Base-by-base conservation (phyloP, 1,140 invertebrate species). In the Dolichoris vasculosae region DNA sequence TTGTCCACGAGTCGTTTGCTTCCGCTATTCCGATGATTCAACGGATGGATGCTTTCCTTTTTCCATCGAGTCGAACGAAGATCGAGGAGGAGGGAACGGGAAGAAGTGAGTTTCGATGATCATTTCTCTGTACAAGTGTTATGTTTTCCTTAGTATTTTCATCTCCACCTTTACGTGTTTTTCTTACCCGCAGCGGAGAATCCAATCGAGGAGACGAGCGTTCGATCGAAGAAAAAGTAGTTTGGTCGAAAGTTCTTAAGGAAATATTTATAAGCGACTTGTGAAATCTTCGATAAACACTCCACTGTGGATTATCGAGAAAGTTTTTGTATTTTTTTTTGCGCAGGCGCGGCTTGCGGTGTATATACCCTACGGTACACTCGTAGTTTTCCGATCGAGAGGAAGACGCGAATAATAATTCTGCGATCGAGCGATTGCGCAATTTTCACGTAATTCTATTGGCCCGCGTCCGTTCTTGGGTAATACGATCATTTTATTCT, bases 251-350 rank as follows among this genome's bases (percentile, higher is more conserved):
- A 84, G 75, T 78, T 67, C 75, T 67, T n/a, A 51, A 38, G 59
- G 75, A 77, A 78, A 77, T 78, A 84, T 84, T 84, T 84, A 63
- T 84, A 67, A 77, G 77, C 69, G 82, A 84, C 75, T 84, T 84
- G 76, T 84, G 63, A 79, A 84, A 79, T 79, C 76, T 79, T 79
- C 76, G 46, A 43, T 55, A 71, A 71, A 84, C 59, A 77, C 30
- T 67, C 73, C 73, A 30, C n/a, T 32, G n/a, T 15, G 59, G 71
- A 59, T 82, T 76, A 67, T 64, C 23, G 82, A 78, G 82, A 84
- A 84, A 84, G 82, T 69, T 76, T 63, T 46, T 43, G 38, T 55
- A 55, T 26, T 64, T 83, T n/a, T n/a, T 82, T 64, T 46, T 51
- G 71, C 82, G 40, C 26, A 32, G 43, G 67, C 26, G 23, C 43